Percentiles rank a stretch among this genome's conserved stretches.
These are phyloP conservation scores for Rosalia funebris DNA, from an alignment of 2,888 invertebrate species.

Conservation along the genomic window DNA sequence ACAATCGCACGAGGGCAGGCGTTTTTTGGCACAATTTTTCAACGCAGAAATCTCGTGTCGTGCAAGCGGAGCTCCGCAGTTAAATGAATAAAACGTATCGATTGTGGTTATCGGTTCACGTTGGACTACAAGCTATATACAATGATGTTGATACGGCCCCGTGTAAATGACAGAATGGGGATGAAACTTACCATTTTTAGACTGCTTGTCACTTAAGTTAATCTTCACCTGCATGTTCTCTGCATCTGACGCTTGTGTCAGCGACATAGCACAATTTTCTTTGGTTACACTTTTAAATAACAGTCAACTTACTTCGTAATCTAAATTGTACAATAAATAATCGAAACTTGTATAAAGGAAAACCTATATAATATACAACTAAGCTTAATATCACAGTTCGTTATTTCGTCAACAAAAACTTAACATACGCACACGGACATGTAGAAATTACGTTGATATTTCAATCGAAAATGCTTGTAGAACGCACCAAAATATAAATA, in stretches of 20 bases:
- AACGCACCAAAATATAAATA: conserved; percentile 46
- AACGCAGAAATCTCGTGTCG: background rate
- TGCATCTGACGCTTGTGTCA: conserved; percentile 52
- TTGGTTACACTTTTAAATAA: conserved; percentile 51
- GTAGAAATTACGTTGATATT: conserved; percentile 46
- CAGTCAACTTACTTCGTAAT: conserved; percentile 49
- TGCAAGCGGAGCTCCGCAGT: background rate
- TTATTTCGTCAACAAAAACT: conserved; percentile 58
- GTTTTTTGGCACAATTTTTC: conserved; percentile 17
- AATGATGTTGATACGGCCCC: conserved; percentile 11
- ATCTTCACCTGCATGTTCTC: conserved; percentile 50
- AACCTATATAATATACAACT: conserved; percentile 57
- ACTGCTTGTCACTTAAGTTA: conserved; percentile 48
- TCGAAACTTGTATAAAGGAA: conserved; percentile 56
- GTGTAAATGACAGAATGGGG: conserved; percentile 25
- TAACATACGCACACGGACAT: conserved; percentile 57
- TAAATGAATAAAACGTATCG: conserved; percentile 19
- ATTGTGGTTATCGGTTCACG: conserved; percentile 1
- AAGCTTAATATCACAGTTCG: conserved; percentile 60
- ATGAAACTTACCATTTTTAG: conserved; percentile 52
- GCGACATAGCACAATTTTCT: conserved; percentile 52
- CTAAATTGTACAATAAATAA: conserved; percentile 56
- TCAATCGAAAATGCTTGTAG: conserved; percentile 46
- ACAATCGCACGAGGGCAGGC: conserved; percentile 2
- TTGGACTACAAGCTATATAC: background rate